Conservation (phyloP, 2,888 invertebrate genomes). For the Ditylenchus weischeri region DNA sequence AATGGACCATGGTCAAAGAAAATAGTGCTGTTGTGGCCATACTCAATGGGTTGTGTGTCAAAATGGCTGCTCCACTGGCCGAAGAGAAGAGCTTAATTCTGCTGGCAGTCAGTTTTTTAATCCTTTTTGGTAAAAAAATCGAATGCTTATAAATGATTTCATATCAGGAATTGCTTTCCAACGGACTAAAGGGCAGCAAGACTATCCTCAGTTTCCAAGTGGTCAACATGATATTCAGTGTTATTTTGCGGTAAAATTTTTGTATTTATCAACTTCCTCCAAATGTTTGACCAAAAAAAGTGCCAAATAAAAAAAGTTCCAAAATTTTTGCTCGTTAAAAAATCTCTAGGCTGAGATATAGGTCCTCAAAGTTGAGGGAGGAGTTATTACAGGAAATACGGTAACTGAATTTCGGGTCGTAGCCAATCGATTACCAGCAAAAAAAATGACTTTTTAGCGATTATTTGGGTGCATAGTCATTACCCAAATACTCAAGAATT, state of each 20-base stretch:
- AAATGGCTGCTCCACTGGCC: slow-evolving; percentile 38
- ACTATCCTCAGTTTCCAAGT: slow-evolving; percentile 17
- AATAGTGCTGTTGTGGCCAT: slow-evolving; percentile 31
- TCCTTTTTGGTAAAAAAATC: too few relatives aligned
- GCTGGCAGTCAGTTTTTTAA: slow-evolving; percentile 79
- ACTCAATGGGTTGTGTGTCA: slow-evolving; percentile 46
- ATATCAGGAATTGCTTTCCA: slow-evolving; percentile 14
- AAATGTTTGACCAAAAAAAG: too few relatives aligned
- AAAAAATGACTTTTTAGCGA: too few relatives aligned
- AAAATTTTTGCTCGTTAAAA: too few relatives aligned
- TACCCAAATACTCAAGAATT: too few relatives aligned
- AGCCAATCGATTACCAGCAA: too few relatives aligned
- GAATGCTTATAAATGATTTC: background rate
- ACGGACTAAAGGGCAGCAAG: slow-evolving; percentile 31
- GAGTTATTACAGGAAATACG: too few relatives aligned
- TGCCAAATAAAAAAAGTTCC: too few relatives aligned
- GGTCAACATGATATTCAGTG: slow-evolving; percentile 26
- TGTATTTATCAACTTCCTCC: background rate
- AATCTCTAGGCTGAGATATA: too few relatives aligned
- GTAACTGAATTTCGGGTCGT: too few relatives aligned
- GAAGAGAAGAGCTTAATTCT: slow-evolving; percentile 63
- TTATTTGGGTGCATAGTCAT: too few relatives aligned
- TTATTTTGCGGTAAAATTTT: slow-evolving; percentile 25
- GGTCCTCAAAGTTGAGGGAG: too few relatives aligned
- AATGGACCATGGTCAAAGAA: slow-evolving; percentile 43